Conservation (phyloP, 2,888 invertebrate genomes). For the Thyatira batis region DNA sequence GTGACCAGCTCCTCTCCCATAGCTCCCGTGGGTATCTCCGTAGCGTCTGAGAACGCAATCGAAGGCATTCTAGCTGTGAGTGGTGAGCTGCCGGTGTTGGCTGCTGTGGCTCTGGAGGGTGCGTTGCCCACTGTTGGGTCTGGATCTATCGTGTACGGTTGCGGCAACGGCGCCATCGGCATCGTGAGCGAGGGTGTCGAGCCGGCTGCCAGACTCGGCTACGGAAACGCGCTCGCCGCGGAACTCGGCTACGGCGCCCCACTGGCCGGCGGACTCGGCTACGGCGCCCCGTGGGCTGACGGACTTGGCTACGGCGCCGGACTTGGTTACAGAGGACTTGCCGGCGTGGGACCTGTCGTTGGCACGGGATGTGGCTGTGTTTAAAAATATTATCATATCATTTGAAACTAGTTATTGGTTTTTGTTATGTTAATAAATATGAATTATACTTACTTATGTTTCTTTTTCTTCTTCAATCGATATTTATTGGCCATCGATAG, state of each 20-base stretch:
- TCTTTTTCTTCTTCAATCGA: too few relatives aligned
- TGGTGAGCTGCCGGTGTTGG: conserved; percentile 46
- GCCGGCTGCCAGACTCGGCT: not conserved
- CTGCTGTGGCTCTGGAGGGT: conserved; percentile 43
- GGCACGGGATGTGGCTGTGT: not conserved
- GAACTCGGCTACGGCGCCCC: conserved; percentile 9
- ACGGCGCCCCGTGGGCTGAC: not conserved
- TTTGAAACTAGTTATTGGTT: too few relatives aligned
- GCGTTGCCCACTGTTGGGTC: conserved; percentile 35
- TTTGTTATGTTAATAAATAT: too few relatives aligned
- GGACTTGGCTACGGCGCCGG: not conserved
- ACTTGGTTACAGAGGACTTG: not conserved
- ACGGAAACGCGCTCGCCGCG: conserved; percentile 1
- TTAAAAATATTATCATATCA: not conserved
- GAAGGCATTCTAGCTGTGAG: conserved; percentile 36
- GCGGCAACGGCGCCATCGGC: conserved; percentile 29
- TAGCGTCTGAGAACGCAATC: conserved; percentile 49
- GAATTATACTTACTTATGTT: too few relatives aligned
- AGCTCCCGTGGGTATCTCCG: conserved; percentile 41
- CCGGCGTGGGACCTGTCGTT: not conserved
- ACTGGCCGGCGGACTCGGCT: not conserved
- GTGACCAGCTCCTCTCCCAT: conserved; percentile 35
- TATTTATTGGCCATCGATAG: too few relatives aligned
- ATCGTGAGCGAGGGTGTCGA: conserved; percentile 10
- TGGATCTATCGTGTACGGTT: conserved; percentile 35